A percentile compares a stretch with the other conserved stretches of the same genome.
These are phyloP conservation scores for Ectemnius lituratus DNA, from an alignment of 2,888 invertebrate genomes.

Conservation along the genomic window DNA sequence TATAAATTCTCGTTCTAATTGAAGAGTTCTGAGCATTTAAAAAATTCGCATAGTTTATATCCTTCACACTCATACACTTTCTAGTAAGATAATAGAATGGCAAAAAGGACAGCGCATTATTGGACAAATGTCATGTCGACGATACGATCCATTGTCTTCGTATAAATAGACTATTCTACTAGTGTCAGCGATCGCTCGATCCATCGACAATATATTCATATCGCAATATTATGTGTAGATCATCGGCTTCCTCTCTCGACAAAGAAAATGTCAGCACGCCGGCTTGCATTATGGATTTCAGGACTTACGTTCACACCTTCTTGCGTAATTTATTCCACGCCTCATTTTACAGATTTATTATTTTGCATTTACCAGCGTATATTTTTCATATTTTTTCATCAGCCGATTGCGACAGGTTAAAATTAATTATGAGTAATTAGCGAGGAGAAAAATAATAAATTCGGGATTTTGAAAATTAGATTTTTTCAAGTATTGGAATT, in stretches of 20 bases:
- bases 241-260: neutral
- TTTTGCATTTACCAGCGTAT: too few species aligned
- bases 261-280: neutral
- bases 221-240: constrained; percentile 3
- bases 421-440: too few species aligned
- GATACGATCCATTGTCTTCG: constrained; percentile 6
- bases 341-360: neutral
- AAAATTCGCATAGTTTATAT: too few species aligned
- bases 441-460: too few species aligned
- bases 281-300: neutral
- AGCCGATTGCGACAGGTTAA: too few species aligned
- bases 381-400: too few species aligned
- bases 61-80: neutral
- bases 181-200: constrained; percentile 2
- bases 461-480: too few species aligned
- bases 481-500: too few species aligned
- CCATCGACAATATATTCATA: constrained; percentile 4
- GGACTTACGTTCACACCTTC: neutral
- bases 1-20: too few species aligned
- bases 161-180: constrained; percentile 1
- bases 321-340: neutral
- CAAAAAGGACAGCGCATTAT: neutral
- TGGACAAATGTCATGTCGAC: constrained; percentile 1
- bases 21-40: too few species aligned
- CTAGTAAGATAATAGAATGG: neutral